These are phyloP conservation scores for Jacana jacana DNA, from an alignment of 2,113 vertebrate genomes.

Conservation along the genomic window DNA sequence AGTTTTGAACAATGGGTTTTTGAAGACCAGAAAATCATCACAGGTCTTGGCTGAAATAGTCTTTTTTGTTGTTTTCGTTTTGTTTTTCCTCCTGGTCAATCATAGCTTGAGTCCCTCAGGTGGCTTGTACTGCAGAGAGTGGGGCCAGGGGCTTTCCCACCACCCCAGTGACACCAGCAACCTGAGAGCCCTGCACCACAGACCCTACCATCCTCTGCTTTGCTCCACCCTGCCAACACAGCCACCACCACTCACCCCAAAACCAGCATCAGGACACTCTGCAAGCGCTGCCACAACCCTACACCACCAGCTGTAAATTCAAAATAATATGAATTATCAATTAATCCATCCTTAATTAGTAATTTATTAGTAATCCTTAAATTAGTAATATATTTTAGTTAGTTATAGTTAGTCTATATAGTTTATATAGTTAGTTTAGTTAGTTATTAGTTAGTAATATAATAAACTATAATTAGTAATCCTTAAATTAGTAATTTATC, in stretches of 20 bases:
- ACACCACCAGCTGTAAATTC: accelerated
- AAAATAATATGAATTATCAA: not conserved
- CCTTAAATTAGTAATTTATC: not conserved
- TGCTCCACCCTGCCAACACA: not conserved
- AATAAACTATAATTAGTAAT: too few species aligned
- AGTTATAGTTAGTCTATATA: too few species aligned
- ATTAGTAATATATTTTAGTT: not conserved
- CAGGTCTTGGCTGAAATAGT: not conserved
- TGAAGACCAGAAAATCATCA: not conserved
- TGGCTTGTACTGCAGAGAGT: accelerated
- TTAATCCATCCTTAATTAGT: not conserved
- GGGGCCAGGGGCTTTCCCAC: accelerated
- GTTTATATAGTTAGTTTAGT: too few species aligned
- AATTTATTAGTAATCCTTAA: not conserved
- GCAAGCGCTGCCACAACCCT: not conserved
- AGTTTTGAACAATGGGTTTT: not conserved
- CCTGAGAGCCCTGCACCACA: not conserved
- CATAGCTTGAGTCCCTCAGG: accelerated
- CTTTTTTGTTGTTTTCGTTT: too few species aligned
- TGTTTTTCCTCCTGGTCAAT: not conserved
- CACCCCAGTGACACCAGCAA: not conserved
- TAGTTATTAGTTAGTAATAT: too few species aligned
- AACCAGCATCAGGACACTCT: not conserved
- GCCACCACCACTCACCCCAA: not conserved
- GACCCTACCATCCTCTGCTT: not conserved